phyloP scores from a whole-genome alignment of 2,888 invertebrate species.

The Nephrotoma guestfalica region DNA sequence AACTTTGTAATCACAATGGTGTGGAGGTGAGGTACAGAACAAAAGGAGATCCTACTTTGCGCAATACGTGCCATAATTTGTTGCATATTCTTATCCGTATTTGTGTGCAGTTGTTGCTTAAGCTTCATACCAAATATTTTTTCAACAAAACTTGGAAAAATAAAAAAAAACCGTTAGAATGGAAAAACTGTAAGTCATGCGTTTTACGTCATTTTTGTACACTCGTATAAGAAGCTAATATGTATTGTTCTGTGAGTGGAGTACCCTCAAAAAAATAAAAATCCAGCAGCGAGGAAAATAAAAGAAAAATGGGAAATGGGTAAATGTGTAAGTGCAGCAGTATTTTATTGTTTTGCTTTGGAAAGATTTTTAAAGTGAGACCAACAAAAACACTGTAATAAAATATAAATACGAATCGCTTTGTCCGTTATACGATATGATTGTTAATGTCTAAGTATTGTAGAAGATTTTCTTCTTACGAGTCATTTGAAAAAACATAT shows the following conservation, averaged over 20 bases:
- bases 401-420: background rate
- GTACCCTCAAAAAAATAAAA: background rate
- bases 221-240: background rate
- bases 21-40: too few relatives aligned
- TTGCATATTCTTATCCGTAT: background rate
- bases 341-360: background rate
- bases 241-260: background rate
- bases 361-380: background rate
- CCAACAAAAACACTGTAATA: background rate
- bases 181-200: background rate
- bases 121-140: background rate
- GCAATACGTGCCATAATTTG: background rate
- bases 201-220: background rate
- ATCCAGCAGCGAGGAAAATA: background rate
- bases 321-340: background rate
- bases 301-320: background rate
- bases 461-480: background rate
- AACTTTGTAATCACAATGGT: too few relatives aligned
- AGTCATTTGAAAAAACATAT: background rate
- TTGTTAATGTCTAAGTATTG: background rate
- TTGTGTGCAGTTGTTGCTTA: background rate
- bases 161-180: background rate
- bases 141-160: background rate
- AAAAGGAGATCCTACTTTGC: too few relatives aligned
- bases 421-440: background rate